Conservation (phyloP, 2,888 invertebrate genomes). For the Catocala fraxini region DNA sequence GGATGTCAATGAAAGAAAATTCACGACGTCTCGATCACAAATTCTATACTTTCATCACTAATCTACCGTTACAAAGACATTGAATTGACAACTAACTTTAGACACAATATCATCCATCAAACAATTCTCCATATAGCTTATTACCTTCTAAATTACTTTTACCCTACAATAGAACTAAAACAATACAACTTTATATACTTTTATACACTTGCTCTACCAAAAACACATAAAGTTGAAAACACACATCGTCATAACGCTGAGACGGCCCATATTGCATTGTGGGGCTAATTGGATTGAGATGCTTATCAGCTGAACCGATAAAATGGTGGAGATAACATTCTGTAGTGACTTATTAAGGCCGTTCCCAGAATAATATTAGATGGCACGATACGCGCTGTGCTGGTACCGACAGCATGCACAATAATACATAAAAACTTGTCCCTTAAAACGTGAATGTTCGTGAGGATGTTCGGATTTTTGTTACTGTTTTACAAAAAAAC, state of each 20-base stretch:
- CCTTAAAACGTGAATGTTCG: neutral
- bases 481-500: too few species aligned
- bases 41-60: too few species aligned
- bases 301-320: constrained; percentile 82
- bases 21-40: too few species aligned
- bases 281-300: constrained; percentile 87
- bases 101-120: too few species aligned
- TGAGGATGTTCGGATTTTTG: too few species aligned
- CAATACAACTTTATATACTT: constrained; percentile 12
- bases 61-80: too few species aligned
- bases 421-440: constrained; percentile 28
- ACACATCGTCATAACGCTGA: constrained; percentile 77
- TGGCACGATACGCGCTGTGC: constrained; percentile 82
- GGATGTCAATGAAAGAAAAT: too few species aligned
- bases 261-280: constrained; percentile 87
- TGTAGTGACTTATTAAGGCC: constrained; percentile 89
- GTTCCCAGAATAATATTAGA: constrained; percentile 89
- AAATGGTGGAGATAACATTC: constrained; percentile 88
- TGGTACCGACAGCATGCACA: constrained; percentile 64
- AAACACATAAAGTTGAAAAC: constrained; percentile 53
- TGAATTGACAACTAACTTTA: neutral
- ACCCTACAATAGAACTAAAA: neutral
- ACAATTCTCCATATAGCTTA: too few species aligned
- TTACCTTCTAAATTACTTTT: too few species aligned
- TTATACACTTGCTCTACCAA: constrained; percentile 22